Conservation (phyloP, 2,113 vertebrate genomes). For the Progne subis region DNA sequence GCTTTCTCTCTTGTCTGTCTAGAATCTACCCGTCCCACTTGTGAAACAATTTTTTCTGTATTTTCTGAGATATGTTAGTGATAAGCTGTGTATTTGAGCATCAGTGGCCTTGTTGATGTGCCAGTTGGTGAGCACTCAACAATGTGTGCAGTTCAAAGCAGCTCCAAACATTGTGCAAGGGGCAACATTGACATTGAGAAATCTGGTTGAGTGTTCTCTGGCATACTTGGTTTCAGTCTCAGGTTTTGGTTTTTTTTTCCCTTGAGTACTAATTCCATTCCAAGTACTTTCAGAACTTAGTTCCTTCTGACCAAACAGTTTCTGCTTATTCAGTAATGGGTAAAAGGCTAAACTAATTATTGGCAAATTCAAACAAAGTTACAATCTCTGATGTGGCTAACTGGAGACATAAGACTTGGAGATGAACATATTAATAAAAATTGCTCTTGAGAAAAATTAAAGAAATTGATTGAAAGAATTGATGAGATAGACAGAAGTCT, state of each 20-base stretch:
- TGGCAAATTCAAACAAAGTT: background rate
- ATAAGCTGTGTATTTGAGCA: background rate
- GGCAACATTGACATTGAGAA: background rate
- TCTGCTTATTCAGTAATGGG: background rate
- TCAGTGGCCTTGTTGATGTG: background rate
- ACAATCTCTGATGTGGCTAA: background rate
- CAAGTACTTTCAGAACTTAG: background rate
- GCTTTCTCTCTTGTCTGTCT: background rate
- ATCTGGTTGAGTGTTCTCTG: background rate
- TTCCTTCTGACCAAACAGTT: background rate
- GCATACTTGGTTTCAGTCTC: background rate
- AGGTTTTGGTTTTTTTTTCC: background rate
- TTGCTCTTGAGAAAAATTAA: background rate
- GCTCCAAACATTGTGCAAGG: background rate
- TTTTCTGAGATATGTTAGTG: background rate
- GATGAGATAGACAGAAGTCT: background rate
- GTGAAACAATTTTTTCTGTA: background rate
- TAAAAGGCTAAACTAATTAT: background rate
- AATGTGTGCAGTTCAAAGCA: background rate
- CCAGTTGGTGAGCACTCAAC: background rate
- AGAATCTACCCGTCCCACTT: background rate
- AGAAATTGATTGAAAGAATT: background rate
- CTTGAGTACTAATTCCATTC: background rate
- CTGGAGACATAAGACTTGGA: background rate
- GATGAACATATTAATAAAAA: background rate